Conservation (phyloP, 2,113 vertebrate genomes). For the Coturnix japonica region DNA sequence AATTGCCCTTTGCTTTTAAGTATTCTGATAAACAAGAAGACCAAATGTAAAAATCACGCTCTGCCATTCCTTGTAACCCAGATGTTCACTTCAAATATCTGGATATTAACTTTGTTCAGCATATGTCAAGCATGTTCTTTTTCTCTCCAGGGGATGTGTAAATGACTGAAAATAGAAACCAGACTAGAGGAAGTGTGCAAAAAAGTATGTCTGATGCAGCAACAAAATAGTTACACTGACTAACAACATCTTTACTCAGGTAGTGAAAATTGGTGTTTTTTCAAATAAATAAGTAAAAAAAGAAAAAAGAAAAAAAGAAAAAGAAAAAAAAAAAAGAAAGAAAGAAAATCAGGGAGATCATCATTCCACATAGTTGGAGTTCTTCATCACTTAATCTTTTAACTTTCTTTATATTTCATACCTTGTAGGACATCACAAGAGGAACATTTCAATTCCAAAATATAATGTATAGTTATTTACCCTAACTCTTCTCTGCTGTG, state of each 20-base stretch:
- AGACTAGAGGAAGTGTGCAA: neutral
- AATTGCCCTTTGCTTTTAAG: neutral
- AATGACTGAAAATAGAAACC: neutral
- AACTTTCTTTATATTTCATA: neutral
- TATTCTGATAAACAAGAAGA: neutral
- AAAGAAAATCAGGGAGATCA: neutral
- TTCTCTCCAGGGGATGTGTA: neutral
- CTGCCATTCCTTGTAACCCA: neutral
- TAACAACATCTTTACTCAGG: neutral
- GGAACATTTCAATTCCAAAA: neutral
- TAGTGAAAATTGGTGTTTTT: neutral
- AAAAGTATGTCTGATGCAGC: neutral
- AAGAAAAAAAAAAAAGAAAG: neutral
- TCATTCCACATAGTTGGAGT: neutral
- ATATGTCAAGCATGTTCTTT: rapidly evolving
- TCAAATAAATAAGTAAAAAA: neutral
- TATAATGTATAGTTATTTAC: neutral
- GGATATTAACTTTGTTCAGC: neutral
- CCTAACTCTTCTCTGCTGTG: neutral
- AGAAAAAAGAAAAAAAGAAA: no score
- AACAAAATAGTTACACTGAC: neutral
- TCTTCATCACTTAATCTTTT: neutral
- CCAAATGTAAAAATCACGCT: neutral
- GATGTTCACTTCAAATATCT: neutral
- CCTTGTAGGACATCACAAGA: neutral